phyloP scores from a whole-genome alignment of 2,797 vertebrate genomes.

The Hipposideros larvatus region DNA sequence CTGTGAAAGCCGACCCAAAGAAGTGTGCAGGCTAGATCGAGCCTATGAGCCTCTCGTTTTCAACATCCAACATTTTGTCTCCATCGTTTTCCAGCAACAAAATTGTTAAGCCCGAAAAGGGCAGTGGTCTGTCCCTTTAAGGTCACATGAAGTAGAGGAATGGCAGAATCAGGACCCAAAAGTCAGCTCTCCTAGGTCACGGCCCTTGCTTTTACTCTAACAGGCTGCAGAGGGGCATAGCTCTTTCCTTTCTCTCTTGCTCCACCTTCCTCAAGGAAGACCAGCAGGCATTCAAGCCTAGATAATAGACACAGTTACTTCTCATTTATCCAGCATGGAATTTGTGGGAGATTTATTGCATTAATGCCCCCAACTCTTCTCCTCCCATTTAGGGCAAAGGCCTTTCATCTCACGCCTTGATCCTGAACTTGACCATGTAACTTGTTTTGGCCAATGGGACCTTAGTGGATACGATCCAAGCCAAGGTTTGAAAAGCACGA shows the following conservation, averaged over 20 bases:
- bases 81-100: neutral
- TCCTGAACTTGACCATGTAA: neutral
- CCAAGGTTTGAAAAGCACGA: neutral
- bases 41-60: neutral
- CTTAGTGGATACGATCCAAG: neutral
- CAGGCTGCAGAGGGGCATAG: too few species aligned
- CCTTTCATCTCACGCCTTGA: neutral
- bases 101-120: neutral
- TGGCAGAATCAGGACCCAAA: neutral
- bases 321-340: neutral
- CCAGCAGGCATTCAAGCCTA: too few species aligned
- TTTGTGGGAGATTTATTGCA: neutral
- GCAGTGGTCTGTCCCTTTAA: neutral
- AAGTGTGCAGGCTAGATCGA: neutral
- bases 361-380: neutral
- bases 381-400: neutral
- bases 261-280: neutral
- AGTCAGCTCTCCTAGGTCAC: neutral
- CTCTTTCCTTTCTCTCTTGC: neutral
- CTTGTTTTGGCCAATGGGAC: neutral
- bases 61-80: neutral
- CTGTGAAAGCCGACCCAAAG: neutral
- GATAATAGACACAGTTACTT: neutral
- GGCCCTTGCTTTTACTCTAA: neutral
- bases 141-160: neutral